phyloP scores from a whole-genome alignment of 1,140 invertebrate species.

The Agrypnia vestita region DNA sequence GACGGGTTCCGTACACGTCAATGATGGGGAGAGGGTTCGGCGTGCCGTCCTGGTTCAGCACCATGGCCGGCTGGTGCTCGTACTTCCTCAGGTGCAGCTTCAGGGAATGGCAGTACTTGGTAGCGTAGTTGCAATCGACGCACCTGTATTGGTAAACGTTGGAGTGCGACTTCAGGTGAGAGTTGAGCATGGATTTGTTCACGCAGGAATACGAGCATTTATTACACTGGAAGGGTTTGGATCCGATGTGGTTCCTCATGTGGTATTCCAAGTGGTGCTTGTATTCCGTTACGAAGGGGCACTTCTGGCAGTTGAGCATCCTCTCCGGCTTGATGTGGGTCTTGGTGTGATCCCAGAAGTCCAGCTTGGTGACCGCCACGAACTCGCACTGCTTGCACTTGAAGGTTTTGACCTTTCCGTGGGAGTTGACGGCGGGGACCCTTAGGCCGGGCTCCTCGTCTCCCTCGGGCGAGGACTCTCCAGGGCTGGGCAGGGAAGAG shows the following conservation, averaged over 20 bases:
- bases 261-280: constrained; percentile 99
- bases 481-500: constrained; percentile 68
- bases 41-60: constrained; percentile 90
- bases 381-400: constrained; percentile 95
- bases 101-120: constrained; percentile 98
- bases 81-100: constrained; percentile 97
- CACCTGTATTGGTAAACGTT: constrained; percentile 98
- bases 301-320: constrained; percentile 91
- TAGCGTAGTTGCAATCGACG: constrained; percentile 95
- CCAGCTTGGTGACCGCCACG: constrained; percentile 88
- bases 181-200: constrained; percentile 99
- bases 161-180: constrained; percentile 98
- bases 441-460: constrained; percentile 79
- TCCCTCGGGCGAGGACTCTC: constrained; percentile 72
- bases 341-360: constrained; percentile 94
- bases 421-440: constrained; percentile 83
- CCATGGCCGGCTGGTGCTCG: constrained; percentile 87
- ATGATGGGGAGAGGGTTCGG: constrained; percentile 90
- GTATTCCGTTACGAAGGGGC: constrained; percentile 98
- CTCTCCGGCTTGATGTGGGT: constrained; percentile 95
- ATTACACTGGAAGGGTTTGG: constrained; percentile 96
- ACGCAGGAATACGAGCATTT: constrained; percentile 96
- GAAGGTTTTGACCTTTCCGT: constrained; percentile 90
- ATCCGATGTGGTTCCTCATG: constrained; percentile 94
- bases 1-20: constrained; percentile 90